Conservation (phyloP, 2,113 vertebrate species). For the Phaethon lepturus region DNA sequence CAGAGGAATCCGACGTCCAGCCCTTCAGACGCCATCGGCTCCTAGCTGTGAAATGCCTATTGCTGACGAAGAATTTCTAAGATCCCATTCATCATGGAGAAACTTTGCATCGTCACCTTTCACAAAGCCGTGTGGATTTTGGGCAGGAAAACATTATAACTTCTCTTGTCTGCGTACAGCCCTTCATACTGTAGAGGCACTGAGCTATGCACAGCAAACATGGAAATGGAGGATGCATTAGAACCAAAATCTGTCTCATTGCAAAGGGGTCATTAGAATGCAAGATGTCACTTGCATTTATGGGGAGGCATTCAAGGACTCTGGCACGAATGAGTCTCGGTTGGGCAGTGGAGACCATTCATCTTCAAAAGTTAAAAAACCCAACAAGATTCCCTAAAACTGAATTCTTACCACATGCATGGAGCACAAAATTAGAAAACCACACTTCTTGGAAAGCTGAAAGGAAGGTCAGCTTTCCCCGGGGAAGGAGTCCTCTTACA, state of each 20-base stretch:
- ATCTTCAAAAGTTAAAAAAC: not conserved
- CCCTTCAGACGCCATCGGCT: not conserved
- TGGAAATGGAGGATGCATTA: not conserved
- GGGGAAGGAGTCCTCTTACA: not conserved
- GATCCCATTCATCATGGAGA: not conserved
- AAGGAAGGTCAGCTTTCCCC: not conserved
- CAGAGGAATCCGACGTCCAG: not conserved
- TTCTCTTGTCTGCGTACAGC: not conserved
- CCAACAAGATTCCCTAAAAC: not conserved
- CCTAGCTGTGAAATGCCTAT: not conserved
- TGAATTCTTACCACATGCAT: not conserved
- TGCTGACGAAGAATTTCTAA: not conserved
- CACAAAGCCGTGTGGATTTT: not conserved
- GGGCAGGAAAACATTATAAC: rapidly evolving
- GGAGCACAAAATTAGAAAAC: not conserved
- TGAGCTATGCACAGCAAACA: not conserved
- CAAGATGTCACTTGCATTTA: not conserved
- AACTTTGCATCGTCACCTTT: not conserved
- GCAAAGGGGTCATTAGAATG: not conserved
- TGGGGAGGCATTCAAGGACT: not conserved
- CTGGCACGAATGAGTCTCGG: not conserved
- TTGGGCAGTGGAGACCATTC: not conserved
- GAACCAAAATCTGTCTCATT: not conserved
- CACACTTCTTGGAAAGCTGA: constrained; percentile 8
- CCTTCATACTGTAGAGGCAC: not conserved